A percentile compares a stretch with the other conserved stretches of the same genome.
Evolutionary conservation across 1,140 invertebrate genomes (phyloP).

Genomic region (Papilio helenus): DNA sequence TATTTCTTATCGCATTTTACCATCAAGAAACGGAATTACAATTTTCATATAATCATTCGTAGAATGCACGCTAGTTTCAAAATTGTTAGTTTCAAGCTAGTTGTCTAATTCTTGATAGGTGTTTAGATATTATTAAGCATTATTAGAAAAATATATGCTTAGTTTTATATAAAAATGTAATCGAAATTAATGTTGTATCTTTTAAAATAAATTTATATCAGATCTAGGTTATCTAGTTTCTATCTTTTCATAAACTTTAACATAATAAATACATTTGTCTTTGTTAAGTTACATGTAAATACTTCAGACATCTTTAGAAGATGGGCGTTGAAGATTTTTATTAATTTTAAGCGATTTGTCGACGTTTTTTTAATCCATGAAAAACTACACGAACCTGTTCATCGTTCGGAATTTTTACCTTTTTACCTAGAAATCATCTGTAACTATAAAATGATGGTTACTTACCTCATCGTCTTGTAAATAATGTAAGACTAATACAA

Average conservation of each 20-base stretch:
- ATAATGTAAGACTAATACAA: conserved; percentile 57
- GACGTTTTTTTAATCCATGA: conserved; percentile 11
- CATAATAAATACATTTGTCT: not conserved
- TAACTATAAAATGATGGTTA: conserved; percentile 10
- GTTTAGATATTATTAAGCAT: conserved; percentile 47
- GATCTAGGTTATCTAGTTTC: conserved; percentile 14
- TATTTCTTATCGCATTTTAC: conserved; percentile 22
- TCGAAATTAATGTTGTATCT: conserved; percentile 21
- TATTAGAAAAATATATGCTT: conserved; percentile 48
- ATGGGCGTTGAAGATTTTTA: not conserved
- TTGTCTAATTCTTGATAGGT: conserved; percentile 56
- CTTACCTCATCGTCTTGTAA: conserved; percentile 42
- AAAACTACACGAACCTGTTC: not conserved
- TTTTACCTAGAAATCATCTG: conserved; percentile 23
- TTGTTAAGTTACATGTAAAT: not conserved
- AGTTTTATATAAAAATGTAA: conserved; percentile 43
- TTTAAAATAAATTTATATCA: conserved; percentile 13
- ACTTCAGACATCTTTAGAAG: conserved; percentile 18
- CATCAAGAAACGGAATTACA: conserved; percentile 42
- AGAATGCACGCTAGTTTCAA: conserved; percentile 81
- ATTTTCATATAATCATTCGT: conserved; percentile 63
- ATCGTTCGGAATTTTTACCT: conserved; percentile 25
- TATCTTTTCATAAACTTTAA: not conserved
- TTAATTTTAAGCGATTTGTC: not conserved
- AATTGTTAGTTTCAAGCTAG: conserved; percentile 77